Conservation (phyloP, 2,888 invertebrate genomes). For the Sipha maydis region DNA sequence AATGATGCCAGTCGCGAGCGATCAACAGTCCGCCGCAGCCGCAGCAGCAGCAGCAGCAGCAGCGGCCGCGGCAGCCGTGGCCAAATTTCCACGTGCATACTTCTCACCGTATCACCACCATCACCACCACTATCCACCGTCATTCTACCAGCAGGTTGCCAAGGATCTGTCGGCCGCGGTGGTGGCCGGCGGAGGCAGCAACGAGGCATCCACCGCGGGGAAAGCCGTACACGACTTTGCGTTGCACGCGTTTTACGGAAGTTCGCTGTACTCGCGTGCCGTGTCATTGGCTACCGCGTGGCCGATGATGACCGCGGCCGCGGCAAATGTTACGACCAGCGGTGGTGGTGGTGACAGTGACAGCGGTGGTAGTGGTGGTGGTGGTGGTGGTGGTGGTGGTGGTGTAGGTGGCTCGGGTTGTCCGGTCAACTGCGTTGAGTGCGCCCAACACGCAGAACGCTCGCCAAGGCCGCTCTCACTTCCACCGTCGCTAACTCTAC, state of each 20-base stretch:
- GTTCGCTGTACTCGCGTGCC: constrained; percentile 71
- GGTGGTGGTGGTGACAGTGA: background rate
- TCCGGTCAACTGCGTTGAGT: constrained; percentile 68
- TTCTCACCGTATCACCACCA: constrained; percentile 63
- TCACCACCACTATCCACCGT: constrained; percentile 64
- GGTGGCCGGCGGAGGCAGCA: constrained; percentile 56
- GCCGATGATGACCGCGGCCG: constrained; percentile 66
- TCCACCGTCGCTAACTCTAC: background rate
- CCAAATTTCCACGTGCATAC: constrained; percentile 66
- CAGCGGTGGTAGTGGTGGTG: background rate
- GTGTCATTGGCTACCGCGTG: constrained; percentile 66
- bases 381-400: background rate
- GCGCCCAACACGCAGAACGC: constrained; percentile 23
- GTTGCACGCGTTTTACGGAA: constrained; percentile 69
- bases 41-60: constrained; percentile 67
- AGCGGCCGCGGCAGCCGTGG: constrained; percentile 68
- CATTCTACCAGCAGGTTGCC: constrained; percentile 64
- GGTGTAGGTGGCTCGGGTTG: constrained; percentile 63
- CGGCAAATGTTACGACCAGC: background rate
- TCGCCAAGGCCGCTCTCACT: background rate
- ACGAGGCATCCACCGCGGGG: constrained; percentile 63
- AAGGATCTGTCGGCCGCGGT: constrained; percentile 36
- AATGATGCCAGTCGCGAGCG: constrained; percentile 1
- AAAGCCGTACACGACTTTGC: constrained; percentile 47
- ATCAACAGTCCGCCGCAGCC: constrained; percentile 65